Percentiles rank a stretch among this genome's conserved stretches.
These are phyloP conservation scores for Ptilodon capucinus DNA, from an alignment of 2,888 invertebrate genomes.

Conservation along the genomic window DNA sequence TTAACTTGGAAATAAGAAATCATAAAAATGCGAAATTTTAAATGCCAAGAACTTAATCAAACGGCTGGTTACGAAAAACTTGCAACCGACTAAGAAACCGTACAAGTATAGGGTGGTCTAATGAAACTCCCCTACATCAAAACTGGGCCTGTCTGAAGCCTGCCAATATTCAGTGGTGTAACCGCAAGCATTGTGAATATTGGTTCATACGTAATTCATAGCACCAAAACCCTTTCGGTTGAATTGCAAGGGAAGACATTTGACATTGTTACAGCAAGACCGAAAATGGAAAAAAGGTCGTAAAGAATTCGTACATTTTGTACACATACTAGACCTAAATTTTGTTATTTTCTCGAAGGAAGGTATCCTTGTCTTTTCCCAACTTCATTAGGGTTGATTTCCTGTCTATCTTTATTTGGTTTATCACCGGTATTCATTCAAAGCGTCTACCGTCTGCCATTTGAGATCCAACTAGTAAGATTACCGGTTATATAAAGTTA, in stretches of 20 bases:
- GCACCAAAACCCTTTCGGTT: background rate
- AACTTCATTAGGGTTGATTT: too few species aligned
- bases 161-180: conserved; percentile 3
- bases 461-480: too few species aligned
- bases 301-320: background rate
- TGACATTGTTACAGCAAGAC: background rate
- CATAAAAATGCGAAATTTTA: background rate
- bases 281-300: background rate
- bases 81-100: conserved; percentile 4
- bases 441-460: too few species aligned
- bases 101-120: conserved; percentile 3
- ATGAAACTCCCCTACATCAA: conserved; percentile 7
- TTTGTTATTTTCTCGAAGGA: too few species aligned
- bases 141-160: conserved; percentile 5
- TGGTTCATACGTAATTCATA: conserved; percentile 1
- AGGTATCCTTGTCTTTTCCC: too few species aligned
- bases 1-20: background rate
- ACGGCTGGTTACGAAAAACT: background rate
- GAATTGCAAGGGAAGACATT: background rate
- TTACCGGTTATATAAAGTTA: too few species aligned
- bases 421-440: too few species aligned
- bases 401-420: too few species aligned
- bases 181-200: background rate
- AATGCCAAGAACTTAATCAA: background rate
- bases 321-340: too few species aligned